These are phyloP conservation scores for Alfaro cultratus DNA, from an alignment of 2,797 vertebrate species.

Conservation along the genomic window DNA sequence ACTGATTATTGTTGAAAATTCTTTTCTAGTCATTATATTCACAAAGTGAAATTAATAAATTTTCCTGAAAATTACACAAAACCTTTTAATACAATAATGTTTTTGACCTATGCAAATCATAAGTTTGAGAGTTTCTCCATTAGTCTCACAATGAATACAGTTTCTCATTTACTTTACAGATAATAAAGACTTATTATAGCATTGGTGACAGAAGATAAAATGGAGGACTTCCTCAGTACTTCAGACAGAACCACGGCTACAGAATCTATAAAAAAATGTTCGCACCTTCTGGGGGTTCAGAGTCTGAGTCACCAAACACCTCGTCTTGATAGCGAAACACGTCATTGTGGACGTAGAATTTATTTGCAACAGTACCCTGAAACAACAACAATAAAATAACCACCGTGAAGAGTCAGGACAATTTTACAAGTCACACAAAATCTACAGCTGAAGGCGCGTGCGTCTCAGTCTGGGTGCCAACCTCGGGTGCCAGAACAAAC, in stretches of 20 bases:
- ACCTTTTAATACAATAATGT: not conserved
- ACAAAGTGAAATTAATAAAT: not conserved
- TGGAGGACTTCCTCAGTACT: not conserved
- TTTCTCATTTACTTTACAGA: not conserved
- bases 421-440: not conserved
- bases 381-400: not conserved
- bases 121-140: not conserved
- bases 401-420: no score
- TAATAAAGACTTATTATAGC: not conserved
- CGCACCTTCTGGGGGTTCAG: constrained; percentile 92
- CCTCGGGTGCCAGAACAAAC: constrained; percentile 94
- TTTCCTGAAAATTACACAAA: not conserved
- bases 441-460: not conserved
- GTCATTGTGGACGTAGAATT: constrained; percentile 98
- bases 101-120: not conserved
- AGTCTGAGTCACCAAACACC: constrained; percentile 95
- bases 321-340: constrained; percentile 98
- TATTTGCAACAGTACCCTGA: constrained; percentile 96
- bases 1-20: not conserved
- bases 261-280: not conserved
- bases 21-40: not conserved
- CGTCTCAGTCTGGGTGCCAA: not conserved
- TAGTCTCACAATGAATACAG: not conserved
- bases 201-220: no score
- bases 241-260: not conserved